A percentile compares a stretch with the other conserved stretches of the same genome.
Evolutionary conservation across 2,888 invertebrate genomes (phyloP).

Genomic region (Cryptocheilus praepositus): DNA sequence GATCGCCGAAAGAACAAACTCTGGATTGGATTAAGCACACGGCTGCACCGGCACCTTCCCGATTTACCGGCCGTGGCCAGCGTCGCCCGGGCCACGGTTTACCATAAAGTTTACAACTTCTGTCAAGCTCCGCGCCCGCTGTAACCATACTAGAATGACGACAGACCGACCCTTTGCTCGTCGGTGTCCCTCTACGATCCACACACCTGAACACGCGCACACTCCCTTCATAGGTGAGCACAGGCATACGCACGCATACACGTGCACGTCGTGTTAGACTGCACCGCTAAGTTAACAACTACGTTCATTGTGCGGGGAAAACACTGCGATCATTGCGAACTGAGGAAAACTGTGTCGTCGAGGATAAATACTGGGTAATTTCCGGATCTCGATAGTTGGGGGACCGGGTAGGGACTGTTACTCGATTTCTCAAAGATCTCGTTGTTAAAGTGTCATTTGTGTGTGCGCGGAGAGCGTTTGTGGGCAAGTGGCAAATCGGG

Average conservation of each 20-base stretch:
- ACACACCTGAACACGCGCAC: slow-evolving; percentile 15
- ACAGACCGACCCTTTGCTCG: slow-evolving; percentile 59
- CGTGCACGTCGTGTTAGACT: slow-evolving; percentile 20
- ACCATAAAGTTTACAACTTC: slow-evolving; percentile 71
- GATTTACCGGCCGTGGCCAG: slow-evolving; percentile 65
- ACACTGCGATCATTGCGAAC: slow-evolving; percentile 49
- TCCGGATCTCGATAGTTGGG: slow-evolving; percentile 19
- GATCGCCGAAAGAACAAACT: slow-evolving; percentile 73
- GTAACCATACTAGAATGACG: slow-evolving; percentile 60
- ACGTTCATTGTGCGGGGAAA: slow-evolving; percentile 41
- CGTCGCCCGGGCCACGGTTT: slow-evolving; percentile 61
- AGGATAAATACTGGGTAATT: slow-evolving; percentile 44
- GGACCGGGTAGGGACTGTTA: too few relatives aligned
- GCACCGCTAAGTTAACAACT: slow-evolving; percentile 39
- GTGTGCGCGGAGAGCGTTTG: too few relatives aligned
- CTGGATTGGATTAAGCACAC: slow-evolving; percentile 71
- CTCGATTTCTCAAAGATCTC: too few relatives aligned
- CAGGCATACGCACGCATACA: slow-evolving; percentile 10
- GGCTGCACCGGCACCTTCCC: slow-evolving; percentile 58
- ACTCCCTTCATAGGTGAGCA: slow-evolving; percentile 10
- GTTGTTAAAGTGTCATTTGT: too few relatives aligned
- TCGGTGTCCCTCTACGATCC: slow-evolving; percentile 51
- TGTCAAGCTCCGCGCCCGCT: slow-evolving; percentile 59
- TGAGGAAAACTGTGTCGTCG: slow-evolving; percentile 36
- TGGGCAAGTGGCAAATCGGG: too few relatives aligned